Conservation (phyloP, 2,113 vertebrate genomes). For the Pelodiscus sinensis region DNA sequence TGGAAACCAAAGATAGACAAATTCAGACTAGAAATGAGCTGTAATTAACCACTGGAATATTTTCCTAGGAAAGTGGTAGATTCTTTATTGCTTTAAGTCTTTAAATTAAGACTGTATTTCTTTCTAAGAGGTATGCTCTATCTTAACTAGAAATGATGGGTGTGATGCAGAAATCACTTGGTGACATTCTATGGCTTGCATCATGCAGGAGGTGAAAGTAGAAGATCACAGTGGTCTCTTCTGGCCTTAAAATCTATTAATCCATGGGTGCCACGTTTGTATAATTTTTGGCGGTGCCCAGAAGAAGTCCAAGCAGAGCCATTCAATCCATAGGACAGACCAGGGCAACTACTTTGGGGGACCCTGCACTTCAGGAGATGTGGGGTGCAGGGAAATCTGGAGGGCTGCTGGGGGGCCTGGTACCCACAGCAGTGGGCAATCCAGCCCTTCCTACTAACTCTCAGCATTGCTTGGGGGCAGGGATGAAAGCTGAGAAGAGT, state of each 20-base stretch:
- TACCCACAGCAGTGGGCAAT: too few species aligned
- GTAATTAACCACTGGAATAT: not conserved
- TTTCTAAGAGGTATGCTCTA: not conserved
- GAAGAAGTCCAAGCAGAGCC: too few species aligned
- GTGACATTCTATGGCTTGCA: not conserved
- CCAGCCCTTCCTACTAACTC: too few species aligned
- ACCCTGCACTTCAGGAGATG: too few species aligned
- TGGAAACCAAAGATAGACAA: constrained; percentile 10
- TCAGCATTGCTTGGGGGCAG: too few species aligned
- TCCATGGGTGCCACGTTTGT: too few species aligned
- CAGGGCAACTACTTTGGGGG: too few species aligned
- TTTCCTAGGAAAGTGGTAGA: not conserved
- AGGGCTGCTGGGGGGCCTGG: too few species aligned
- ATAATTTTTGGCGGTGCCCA: too few species aligned
- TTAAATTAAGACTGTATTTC: not conserved
- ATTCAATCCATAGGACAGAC: too few species aligned
- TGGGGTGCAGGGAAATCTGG: too few species aligned
- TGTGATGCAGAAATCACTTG: not conserved
- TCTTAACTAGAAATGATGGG: not conserved
- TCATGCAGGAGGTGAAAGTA: not conserved
- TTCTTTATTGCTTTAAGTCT: not conserved
- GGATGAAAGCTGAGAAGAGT: too few species aligned
- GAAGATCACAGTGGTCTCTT: not conserved
- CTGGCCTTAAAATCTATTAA: not conserved
- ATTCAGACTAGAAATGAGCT: not conserved